A percentile compares a stretch with the other conserved stretches of the same genome.
Conservation (phyloP, 2,113 vertebrate genomes). For the Acanthochromis polyacanthus region DNA sequence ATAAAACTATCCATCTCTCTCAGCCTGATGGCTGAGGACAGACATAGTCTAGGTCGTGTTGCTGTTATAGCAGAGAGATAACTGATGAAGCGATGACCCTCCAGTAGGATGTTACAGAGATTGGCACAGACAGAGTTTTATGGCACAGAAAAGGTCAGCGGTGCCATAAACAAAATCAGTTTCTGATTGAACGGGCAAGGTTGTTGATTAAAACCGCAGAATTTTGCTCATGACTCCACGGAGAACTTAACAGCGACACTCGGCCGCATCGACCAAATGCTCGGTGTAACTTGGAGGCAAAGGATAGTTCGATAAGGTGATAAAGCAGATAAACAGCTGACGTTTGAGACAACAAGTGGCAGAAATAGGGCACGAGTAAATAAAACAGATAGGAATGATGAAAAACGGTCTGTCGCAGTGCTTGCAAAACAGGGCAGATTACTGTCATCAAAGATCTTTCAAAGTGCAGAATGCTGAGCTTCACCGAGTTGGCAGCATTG, state of each 20-base stretch:
- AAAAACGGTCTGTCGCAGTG: slow-evolving; percentile 26
- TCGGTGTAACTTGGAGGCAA: slow-evolving; percentile 48
- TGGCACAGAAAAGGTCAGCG: slow-evolving; percentile 70
- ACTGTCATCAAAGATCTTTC: slow-evolving; percentile 55
- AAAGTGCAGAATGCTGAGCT: slow-evolving; percentile 53
- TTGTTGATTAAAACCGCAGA: slow-evolving; percentile 69
- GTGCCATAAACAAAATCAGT: slow-evolving; percentile 71
- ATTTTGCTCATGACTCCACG: slow-evolving; percentile 50
- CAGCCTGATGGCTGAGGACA: slow-evolving; percentile 70
- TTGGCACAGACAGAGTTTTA: slow-evolving; percentile 67
- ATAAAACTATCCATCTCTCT: slow-evolving; percentile 75
- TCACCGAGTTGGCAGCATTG: slow-evolving; percentile 42
- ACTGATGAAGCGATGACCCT: slow-evolving; percentile 74
- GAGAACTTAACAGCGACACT: slow-evolving; percentile 48
- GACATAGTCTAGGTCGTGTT: slow-evolving; percentile 64
- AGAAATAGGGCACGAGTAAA: slow-evolving; percentile 37
- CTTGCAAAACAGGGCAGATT: slow-evolving; percentile 45
- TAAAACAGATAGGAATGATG: slow-evolving; percentile 21
- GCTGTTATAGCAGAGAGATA: slow-evolving; percentile 70
- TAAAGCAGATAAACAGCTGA: slow-evolving; percentile 61
- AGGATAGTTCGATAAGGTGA: slow-evolving; percentile 49
- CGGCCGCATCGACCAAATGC: slow-evolving; percentile 31
- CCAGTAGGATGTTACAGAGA: slow-evolving; percentile 37
- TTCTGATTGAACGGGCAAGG: slow-evolving; percentile 22
- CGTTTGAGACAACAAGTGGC: slow-evolving; percentile 60